Evolutionary conservation across 2,113 vertebrate species (phyloP).

Genomic region (Zosterops borbonicus): DNA sequence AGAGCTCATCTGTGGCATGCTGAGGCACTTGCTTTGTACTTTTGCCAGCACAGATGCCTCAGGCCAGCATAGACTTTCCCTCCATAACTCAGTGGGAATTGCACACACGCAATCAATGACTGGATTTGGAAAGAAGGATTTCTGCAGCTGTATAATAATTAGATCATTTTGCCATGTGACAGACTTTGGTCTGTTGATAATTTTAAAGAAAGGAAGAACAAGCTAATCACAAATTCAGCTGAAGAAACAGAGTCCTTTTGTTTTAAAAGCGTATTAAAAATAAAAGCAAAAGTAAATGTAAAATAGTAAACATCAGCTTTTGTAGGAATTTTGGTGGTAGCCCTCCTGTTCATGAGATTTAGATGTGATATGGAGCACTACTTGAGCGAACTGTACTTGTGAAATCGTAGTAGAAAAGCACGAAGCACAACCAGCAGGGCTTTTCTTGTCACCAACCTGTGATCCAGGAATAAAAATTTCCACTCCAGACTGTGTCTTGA

Average conservation of each 20-base stretch:
- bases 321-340: neutral
- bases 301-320: neutral
- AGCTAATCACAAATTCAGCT: neutral
- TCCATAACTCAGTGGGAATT: neutral
- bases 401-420: neutral
- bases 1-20: neutral
- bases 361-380: neutral
- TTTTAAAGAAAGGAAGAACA: slow-evolving; percentile 2
- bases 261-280: neutral
- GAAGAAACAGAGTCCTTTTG: neutral
- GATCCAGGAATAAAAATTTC: slow-evolving; percentile 86
- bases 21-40: slow-evolving; percentile 3
- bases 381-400: neutral
- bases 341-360: neutral
- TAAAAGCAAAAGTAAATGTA: neutral
- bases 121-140: slow-evolving; percentile 3
- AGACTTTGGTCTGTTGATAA: neutral
- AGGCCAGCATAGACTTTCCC: neutral
- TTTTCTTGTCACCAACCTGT: slow-evolving; percentile 77
- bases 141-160: neutral
- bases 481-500: slow-evolving; percentile 85
- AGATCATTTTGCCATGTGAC: neutral
- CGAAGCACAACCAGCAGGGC: neutral
- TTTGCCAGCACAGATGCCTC: neutral
- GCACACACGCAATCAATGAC: neutral